phyloP scores from a whole-genome alignment of 2,797 vertebrate species.

The Odontamblyopus lacepedii region DNA sequence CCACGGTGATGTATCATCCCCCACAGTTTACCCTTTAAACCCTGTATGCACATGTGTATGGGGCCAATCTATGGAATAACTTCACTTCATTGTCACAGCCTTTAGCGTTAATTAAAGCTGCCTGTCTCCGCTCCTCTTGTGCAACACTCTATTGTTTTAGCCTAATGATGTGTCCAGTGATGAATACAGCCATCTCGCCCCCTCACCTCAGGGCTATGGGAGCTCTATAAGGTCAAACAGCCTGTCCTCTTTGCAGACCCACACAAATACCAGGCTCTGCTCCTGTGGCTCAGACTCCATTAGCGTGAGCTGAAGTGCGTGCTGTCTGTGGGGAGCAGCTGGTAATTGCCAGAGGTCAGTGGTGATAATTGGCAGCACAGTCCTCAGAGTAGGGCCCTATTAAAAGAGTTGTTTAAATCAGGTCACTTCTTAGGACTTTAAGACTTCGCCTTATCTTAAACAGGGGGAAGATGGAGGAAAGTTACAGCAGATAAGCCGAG shows the following conservation, averaged over 20 bases:
- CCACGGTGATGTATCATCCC: not conserved
- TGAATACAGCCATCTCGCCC: conserved; percentile 14
- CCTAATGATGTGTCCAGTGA: conserved; percentile 18
- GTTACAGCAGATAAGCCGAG: conserved; percentile 24
- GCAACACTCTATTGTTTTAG: conserved; percentile 19
- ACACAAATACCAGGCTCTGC: conserved; percentile 68
- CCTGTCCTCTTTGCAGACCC: conserved; percentile 39
- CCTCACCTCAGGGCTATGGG: conserved; percentile 12
- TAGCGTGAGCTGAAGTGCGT: conserved; percentile 83
- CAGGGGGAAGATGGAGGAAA: conserved; percentile 63
- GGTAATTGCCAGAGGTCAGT: conserved; percentile 90
- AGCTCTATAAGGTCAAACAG: conserved; percentile 35
- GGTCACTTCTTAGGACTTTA: conserved; percentile 70
- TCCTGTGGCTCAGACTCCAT: conserved; percentile 76
- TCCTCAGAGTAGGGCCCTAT: conserved; percentile 83
- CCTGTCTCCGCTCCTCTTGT: conserved; percentile 12
- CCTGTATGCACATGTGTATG: not conserved
- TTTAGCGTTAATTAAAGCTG: conserved; percentile 17
- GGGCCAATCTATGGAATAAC: not conserved
- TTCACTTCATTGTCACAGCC: not conserved
- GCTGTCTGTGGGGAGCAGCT: conserved; percentile 82
- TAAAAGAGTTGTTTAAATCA: conserved; percentile 93
- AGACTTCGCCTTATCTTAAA: conserved; percentile 63
- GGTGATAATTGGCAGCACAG: conserved; percentile 89
- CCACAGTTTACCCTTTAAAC: not conserved